Conservation (phyloP, 2,113 vertebrate genomes). For the Macrotis lagotis region DNA sequence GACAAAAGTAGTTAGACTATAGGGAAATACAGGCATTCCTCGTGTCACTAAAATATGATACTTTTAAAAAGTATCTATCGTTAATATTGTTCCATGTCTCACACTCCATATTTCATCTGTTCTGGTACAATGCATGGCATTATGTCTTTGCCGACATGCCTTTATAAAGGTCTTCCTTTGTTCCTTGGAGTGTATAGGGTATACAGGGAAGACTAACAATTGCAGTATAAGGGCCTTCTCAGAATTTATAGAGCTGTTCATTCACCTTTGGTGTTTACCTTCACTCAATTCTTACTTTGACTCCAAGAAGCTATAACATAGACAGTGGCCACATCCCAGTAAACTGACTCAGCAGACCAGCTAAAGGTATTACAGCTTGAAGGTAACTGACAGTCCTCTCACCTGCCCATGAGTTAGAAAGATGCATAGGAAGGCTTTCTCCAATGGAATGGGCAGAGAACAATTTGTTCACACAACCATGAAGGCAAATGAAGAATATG, state of each 20-base stretch:
- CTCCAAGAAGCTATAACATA: neutral
- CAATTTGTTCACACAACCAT: neutral
- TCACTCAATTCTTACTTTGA: neutral
- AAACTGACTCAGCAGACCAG: neutral
- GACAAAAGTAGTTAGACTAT: slow-evolving; percentile 7
- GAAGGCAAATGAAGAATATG: neutral
- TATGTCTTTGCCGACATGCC: neutral
- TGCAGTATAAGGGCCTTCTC: neutral
- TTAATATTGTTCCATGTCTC: neutral
- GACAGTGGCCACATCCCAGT: neutral
- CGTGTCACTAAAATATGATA: neutral
- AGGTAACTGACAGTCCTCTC: neutral
- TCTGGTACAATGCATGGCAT: neutral
- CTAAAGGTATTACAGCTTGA: neutral
- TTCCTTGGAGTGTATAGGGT: neutral
- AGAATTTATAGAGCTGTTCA: neutral
- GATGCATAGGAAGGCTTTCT: neutral
- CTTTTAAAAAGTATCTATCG: neutral
- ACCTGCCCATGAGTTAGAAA: neutral
- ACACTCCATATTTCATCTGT: neutral
- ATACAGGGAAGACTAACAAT: neutral
- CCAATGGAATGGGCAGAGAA: neutral
- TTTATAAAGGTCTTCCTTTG: neutral
- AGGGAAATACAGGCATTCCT: neutral
- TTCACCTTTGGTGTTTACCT: neutral